A percentile compares a stretch with the other conserved stretches of the same genome.
These are phyloP conservation scores for Enteromius fasciolatus DNA, from an alignment of 2,797 vertebrate species.

Conservation along the genomic window DNA sequence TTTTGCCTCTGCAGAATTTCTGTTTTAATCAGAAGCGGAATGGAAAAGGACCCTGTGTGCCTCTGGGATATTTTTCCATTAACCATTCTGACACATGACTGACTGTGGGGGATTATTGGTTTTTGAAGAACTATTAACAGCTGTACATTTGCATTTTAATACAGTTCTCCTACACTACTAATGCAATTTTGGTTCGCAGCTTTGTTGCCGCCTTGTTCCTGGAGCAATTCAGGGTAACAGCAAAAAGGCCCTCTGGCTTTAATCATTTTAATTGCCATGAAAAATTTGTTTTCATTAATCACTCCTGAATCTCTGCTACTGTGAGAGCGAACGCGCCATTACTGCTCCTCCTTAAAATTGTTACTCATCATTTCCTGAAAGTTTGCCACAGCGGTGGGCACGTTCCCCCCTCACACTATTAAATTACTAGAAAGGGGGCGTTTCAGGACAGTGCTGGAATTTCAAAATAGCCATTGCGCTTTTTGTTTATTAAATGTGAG, in stretches of 20 bases:
- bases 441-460: conserved; percentile 27
- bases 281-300: conserved; percentile 80
- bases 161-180: conserved; percentile 94
- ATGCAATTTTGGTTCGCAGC: conserved; percentile 95
- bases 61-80: conserved; percentile 99
- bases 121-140: conserved; percentile 99
- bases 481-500: conserved; percentile 11
- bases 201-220: conserved; percentile 90
- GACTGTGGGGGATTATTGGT: conserved; percentile 99
- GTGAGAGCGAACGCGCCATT: conserved; percentile 50
- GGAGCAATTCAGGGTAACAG: conserved; percentile 80
- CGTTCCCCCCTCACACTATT: conserved; percentile 41
- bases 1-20: conserved; percentile 78
- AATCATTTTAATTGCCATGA: conserved; percentile 81
- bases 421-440: conserved; percentile 16
- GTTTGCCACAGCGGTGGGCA: conserved; percentile 45
- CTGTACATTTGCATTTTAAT: conserved; percentile 99
- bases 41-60: conserved; percentile 85
- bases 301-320: conserved; percentile 71
- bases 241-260: conserved; percentile 72
- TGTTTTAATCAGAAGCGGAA: conserved; percentile 96
- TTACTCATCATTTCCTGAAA: conserved; percentile 52
- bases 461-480: conserved; percentile 4
- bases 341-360: conserved; percentile 59
- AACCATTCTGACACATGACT: conserved; percentile 99